These are phyloP conservation scores for Neomorphus geoffroyi DNA, from an alignment of 2,797 vertebrate genomes.

Conservation along the genomic window DNA sequence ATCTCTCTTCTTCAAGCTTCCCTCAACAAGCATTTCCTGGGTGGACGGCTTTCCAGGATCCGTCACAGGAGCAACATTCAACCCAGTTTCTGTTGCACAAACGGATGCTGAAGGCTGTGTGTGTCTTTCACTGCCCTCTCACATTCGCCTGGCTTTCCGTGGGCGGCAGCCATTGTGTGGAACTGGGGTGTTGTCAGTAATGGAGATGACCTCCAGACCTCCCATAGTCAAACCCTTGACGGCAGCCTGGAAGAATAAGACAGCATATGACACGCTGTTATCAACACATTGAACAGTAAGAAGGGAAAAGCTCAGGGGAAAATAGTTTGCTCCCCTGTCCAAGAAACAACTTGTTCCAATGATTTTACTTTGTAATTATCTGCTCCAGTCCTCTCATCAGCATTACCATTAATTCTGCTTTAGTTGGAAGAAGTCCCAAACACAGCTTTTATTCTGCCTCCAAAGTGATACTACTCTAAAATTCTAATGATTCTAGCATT, in stretches of 20 bases:
- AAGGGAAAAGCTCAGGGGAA: not conserved
- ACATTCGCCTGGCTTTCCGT: constrained; percentile 86
- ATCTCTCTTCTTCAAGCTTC: not conserved
- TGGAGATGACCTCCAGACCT: constrained; percentile 92
- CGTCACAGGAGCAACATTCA: not conserved
- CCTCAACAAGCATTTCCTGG: not conserved
- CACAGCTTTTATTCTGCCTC: not conserved
- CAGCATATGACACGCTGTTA: not conserved
- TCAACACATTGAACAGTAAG: not conserved
- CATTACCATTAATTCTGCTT: not conserved
- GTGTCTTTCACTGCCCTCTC: not conserved
- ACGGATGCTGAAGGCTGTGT: not conserved
- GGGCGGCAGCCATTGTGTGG: constrained; percentile 98
- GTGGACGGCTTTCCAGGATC: not conserved
- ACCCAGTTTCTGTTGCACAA: not conserved
- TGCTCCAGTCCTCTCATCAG: not conserved
- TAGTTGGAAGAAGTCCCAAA: not conserved
- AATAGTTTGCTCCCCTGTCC: not conserved
- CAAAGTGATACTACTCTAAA: not conserved
- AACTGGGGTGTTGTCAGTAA: constrained; percentile 94
- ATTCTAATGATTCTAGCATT: not conserved
- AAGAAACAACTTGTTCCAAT: not conserved
- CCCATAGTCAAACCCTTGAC: constrained; percentile 94
- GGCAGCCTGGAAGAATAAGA: constrained; percentile 81
- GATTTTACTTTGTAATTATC: not conserved